Base-by-base conservation (phyloP, 1,140 invertebrate genomes). In the Meteorus sp. region DNA sequence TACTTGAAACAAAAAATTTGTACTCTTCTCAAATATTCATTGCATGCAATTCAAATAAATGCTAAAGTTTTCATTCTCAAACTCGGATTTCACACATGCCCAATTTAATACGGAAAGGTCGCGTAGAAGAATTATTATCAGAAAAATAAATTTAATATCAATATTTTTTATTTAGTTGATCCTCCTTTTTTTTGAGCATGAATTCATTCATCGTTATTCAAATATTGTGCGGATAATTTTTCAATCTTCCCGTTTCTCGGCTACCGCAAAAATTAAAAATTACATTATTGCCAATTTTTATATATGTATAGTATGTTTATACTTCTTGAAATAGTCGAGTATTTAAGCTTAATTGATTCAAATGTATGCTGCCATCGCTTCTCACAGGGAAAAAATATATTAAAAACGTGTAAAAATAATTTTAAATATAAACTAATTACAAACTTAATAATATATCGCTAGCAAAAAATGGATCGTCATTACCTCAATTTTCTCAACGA, bases 351-450 rank as follows among this genome's bases (percentile, higher is more conserved):
- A n/a, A n/a, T n/a, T n/a, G n/a, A n/a, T n/a, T n/a, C n/a, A n/a
- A n/a, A n/a, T n/a, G n/a, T n/a, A n/a, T n/a, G n/a, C n/a, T n/a
- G n/a, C n/a, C n/a, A n/a, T n/a, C n/a, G n/a, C n/a, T n/a, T n/a
- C n/a, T n/a, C n/a, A n/a, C n/a, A n/a, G n/a, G 54, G 47, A 62
- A 61, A 60, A 63, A 58, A 69, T 60, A 66, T 62, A 62, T 59
- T 61, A 60, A 71, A 63, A 66, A 67, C 63, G 43, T 54, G 29
- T 54, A 66, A 58, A 60, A 63, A 70, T 68, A 67, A 73, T 64
- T 60, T 70, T 74, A 78, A 75, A 73, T 78, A 78, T 69, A 74
- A 79, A 75, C 68, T 77, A 77, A 79, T 78, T 77, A 78, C 75
- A 78, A 78, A 78, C 76, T 77, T 76, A 77, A 72, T 73, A 72